Percentiles rank a stretch among this genome's conserved stretches.
phyloP scores from a whole-genome alignment of 1,140 invertebrate species.

The Teleogryllus occipitalis region DNA sequence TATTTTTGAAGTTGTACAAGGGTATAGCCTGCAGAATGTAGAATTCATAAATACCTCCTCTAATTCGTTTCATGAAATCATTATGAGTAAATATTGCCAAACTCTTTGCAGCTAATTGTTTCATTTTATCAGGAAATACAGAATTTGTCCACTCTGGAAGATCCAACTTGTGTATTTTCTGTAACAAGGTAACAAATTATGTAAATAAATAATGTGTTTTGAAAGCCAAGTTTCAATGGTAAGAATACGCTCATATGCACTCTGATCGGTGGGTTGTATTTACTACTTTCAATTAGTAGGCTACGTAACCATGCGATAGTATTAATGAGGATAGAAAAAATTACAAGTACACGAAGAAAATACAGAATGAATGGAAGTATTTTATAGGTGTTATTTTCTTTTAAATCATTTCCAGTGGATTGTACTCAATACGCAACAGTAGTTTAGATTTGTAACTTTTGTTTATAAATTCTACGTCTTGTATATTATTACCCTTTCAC shows the following conservation, averaged over 20 bases:
- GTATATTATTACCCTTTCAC: no score
- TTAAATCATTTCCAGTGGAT: not conserved
- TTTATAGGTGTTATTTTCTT: not conserved
- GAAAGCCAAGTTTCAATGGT: no score
- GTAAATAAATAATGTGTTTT: not conserved
- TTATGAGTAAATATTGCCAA: conserved; percentile 63
- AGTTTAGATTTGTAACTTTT: no score
- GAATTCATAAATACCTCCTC: conserved; percentile 45
- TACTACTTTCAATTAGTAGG: no score
- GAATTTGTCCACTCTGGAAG: conserved; percentile 63
- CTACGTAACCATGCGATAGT: no score
- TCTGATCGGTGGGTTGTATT: no score
- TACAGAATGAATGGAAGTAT: not conserved
- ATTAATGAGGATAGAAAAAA: no score
- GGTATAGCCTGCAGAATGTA: not conserved
- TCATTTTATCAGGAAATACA: conserved; percentile 60
- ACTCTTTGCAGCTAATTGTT: conserved; percentile 52
- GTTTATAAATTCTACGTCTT: no score
- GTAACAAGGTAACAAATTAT: conserved; percentile 10
- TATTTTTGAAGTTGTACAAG: not conserved
- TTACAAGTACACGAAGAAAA: no score
- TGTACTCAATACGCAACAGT: no score
- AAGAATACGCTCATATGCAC: no score
- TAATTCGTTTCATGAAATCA: conserved; percentile 58
- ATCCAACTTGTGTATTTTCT: conserved; percentile 39